Evolutionary conservation across 2,113 vertebrate species (phyloP).

Genomic region (Campylorhamphus procurvoides): DNA sequence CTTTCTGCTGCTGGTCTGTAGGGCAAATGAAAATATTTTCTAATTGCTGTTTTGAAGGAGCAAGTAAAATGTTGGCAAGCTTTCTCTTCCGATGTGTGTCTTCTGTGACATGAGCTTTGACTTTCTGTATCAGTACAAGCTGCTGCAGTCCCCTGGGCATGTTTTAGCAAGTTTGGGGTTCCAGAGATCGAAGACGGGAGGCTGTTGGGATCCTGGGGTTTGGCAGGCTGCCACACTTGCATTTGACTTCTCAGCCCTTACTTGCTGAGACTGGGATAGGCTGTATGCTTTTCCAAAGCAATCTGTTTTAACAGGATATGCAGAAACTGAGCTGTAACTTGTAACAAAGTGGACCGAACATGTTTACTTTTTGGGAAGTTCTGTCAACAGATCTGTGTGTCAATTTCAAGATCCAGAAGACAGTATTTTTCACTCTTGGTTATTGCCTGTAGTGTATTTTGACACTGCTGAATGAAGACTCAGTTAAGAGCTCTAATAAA

Average conservation of each 20-base stretch:
- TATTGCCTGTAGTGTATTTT: neutral
- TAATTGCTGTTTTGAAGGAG: neutral
- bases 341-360: neutral
- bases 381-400: neutral
- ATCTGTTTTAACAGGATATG: neutral
- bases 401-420: neutral
- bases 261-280: neutral
- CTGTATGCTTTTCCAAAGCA: neutral
- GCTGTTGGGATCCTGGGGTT: neutral
- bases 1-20: neutral
- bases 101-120: neutral
- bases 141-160: neutral
- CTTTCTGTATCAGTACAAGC: neutral
- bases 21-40: neutral
- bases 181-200: neutral
- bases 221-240: neutral
- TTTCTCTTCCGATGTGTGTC: neutral
- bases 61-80: neutral
- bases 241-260: neutral
- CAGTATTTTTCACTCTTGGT: neutral
- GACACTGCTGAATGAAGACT: neutral
- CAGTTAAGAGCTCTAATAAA: neutral
- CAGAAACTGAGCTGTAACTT: neutral
- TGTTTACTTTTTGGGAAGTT: neutral
- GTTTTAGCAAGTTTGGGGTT: neutral